These are phyloP conservation scores for Dinomys branickii DNA, from an alignment of 2,113 vertebrate species.

Conservation along the genomic window DNA sequence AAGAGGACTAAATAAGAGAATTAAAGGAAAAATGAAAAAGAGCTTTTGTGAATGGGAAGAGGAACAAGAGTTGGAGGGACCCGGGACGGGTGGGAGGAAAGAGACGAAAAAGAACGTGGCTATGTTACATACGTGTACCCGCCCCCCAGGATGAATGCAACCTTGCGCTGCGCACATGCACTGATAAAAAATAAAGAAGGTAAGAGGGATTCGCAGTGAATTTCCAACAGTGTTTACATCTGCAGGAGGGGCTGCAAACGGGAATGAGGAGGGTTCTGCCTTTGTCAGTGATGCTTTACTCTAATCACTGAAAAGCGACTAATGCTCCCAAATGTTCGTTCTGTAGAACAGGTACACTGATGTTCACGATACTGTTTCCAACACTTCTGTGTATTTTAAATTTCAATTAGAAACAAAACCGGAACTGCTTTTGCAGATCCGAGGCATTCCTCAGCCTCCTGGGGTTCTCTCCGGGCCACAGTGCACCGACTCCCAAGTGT, in stretches of 20 bases:
- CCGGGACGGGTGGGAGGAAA: background rate
- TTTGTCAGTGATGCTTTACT: background rate
- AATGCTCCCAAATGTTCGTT: background rate
- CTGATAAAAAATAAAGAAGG: background rate
- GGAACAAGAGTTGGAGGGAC: background rate
- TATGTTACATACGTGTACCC: background rate
- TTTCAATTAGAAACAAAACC: background rate
- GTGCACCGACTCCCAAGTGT: accelerated
- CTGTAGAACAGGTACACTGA: background rate
- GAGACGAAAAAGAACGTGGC: background rate
- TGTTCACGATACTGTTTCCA: background rate
- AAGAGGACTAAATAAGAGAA: background rate
- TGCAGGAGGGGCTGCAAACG: background rate
- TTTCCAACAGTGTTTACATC: background rate
- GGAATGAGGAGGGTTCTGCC: background rate
- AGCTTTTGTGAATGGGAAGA: background rate
- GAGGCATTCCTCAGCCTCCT: accelerated
- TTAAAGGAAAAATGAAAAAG: background rate
- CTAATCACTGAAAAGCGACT: background rate
- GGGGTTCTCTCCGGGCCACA: background rate
- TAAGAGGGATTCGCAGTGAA: background rate
- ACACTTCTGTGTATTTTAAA: background rate
- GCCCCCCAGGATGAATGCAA: background rate
- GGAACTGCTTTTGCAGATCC: background rate
- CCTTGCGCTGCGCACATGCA: background rate